These are phyloP conservation scores for Apamea anceps DNA, from an alignment of 2,888 invertebrate genomes.

Conservation along the genomic window DNA sequence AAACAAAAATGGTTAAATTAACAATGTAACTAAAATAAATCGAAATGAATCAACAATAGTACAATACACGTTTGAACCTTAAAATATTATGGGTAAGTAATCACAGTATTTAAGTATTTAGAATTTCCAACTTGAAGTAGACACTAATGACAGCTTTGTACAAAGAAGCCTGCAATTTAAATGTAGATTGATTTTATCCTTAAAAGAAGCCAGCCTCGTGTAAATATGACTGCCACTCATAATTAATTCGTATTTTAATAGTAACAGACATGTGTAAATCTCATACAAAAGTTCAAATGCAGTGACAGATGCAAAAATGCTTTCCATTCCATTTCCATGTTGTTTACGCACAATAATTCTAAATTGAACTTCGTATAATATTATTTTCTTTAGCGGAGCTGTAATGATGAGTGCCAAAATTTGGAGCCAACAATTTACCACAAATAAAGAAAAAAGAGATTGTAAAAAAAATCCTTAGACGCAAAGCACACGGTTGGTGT, in stretches of 20 bases:
- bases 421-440: background rate
- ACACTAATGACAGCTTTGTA: slow-evolving; percentile 84
- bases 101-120: slow-evolving; percentile 50
- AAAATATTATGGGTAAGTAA: slow-evolving; percentile 83
- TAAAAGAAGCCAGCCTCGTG: slow-evolving; percentile 78
- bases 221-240: slow-evolving; percentile 79
- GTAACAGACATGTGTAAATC: slow-evolving; percentile 58
- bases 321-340: slow-evolving; percentile 26
- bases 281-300: slow-evolving; percentile 84
- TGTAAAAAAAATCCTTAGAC: background rate
- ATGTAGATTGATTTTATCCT: slow-evolving; percentile 66
- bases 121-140: slow-evolving; percentile 60
- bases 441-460: background rate
- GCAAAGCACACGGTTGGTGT: background rate
- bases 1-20: slow-evolving; percentile 70
- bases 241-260: slow-evolving; percentile 60
- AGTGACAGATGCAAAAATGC: slow-evolving; percentile 49
- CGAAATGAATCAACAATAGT: slow-evolving; percentile 64
- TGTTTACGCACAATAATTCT: slow-evolving; percentile 9
- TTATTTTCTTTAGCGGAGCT: slow-evolving; percentile 4
- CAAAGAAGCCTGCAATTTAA: slow-evolving; percentile 83
- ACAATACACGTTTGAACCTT: slow-evolving; percentile 48
- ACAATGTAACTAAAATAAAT: slow-evolving; percentile 64
- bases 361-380: slow-evolving; percentile 5
- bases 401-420: slow-evolving; percentile 2